Percentiles rank a stretch among this genome's conserved stretches.
These are phyloP conservation scores for Oreortyx pictus DNA, from an alignment of 2,797 vertebrate genomes.

Conservation along the genomic window DNA sequence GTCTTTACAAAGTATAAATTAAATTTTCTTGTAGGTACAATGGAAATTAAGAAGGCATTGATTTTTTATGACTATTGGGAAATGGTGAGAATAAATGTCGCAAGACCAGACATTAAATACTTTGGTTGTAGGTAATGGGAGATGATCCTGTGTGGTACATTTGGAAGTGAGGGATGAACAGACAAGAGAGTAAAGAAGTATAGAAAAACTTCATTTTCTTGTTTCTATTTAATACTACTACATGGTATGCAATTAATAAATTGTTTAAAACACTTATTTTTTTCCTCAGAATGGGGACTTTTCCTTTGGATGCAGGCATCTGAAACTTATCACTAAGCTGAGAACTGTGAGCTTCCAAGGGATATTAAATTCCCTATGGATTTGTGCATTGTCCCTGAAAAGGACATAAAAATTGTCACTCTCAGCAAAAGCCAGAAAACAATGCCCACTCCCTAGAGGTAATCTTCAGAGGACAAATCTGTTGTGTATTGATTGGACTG, in stretches of 20 bases:
- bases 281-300: background rate
- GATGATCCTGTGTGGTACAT: background rate
- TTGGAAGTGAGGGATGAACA: background rate
- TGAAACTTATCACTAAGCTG: background rate
- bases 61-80: background rate
- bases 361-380: background rate
- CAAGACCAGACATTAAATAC: background rate
- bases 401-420: background rate
- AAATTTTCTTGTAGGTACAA: background rate
- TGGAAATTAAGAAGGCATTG: background rate
- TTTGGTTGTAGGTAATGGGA: background rate
- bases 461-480: background rate
- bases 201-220: background rate
- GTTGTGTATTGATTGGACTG: background rate
- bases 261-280: background rate
- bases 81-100: background rate
- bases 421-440: background rate
- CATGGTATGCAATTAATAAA: background rate
- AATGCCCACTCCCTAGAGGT: fast-evolving
- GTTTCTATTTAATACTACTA: background rate
- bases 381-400: background rate
- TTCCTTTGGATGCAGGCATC: background rate
- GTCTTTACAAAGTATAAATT: background rate
- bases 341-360: background rate
- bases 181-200: background rate